Conservation (phyloP, 2,797 vertebrate species). For the Philypnodon macrostomus region DNA sequence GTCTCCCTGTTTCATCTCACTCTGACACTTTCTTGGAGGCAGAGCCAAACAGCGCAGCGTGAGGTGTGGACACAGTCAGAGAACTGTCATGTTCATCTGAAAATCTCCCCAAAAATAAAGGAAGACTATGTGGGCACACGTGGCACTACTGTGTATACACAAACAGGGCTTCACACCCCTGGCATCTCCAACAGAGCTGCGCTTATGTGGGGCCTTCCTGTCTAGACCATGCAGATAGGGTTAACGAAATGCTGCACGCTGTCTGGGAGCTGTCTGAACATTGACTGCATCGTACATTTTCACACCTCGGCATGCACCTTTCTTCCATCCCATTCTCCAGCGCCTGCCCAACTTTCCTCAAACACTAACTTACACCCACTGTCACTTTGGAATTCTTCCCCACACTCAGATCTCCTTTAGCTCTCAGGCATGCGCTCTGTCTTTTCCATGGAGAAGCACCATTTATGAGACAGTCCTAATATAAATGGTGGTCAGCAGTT, state of each 20-base stretch:
- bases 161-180: conserved; percentile 43
- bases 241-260: conserved; percentile 74
- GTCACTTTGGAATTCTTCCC: conserved; percentile 65
- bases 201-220: conserved; percentile 72
- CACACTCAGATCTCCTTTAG: conserved; percentile 27
- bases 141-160: conserved; percentile 34
- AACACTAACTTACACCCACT: conserved; percentile 55
- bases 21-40: conserved; percentile 55
- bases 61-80: conserved; percentile 28
- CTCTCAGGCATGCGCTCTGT: conserved; percentile 38
- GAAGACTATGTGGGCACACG: conserved; percentile 30
- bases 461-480: conserved; percentile 74
- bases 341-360: conserved; percentile 23
- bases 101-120: conserved; percentile 34
- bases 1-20: conserved; percentile 59
- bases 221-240: conserved; percentile 81
- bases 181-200: conserved; percentile 48
- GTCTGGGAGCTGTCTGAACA: conserved; percentile 61
- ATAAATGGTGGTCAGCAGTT: conserved; percentile 85
- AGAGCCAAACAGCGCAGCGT: conserved; percentile 27
- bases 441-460: conserved; percentile 53
- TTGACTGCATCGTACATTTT: conserved; percentile 66
- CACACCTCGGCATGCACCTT: conserved; percentile 47
- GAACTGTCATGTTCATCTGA: conserved; percentile 38
- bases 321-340: conserved; percentile 28